Base-by-base conservation (phyloP, 2,888 invertebrate genomes). In the Amaurobius ferox region DNA sequence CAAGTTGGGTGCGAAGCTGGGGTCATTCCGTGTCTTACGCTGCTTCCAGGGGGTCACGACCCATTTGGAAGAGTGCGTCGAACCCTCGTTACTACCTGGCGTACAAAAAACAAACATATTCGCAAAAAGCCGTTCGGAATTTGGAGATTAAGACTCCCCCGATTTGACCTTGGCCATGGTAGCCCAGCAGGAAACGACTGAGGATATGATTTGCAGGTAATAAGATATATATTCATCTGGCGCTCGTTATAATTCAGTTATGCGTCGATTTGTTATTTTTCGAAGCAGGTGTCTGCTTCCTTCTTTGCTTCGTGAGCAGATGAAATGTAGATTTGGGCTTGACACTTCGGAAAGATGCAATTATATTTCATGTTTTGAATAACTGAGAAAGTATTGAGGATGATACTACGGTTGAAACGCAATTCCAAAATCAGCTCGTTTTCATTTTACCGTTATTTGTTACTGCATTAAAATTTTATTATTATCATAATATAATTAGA, bases 21-120 rank as follows among this genome's bases (percentile, higher is more conserved):
- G 44, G 72, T 71, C 72, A 48, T 66, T 78, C 61, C 78, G 78
- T 78, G 78, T 61, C 78, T 35, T 35, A 72, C 66, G 30, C 1
- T n/a, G n/a, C 72, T 72, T 61, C 23, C 61, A n/a, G 1, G 16
- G 16, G 74, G 44, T 70, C 70, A 35, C 48, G 81, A 76, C 76
- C 81, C 35, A 30, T 19, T 39, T 68, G n/a, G 6, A 11, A 28
- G 71, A 76, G 81, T 83, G 35, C 81, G 76, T 64, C 74, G 81
- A 83, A 40, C 81, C 76, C 70, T 83, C 35, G 81, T 83, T 83
- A 83, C 76, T 71, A 74, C 35, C 72, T 79, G 35, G 67, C 28
- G 44, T 30, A 19, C 19, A 44, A 16, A 79, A 35, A 74, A 61
- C 80, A 81, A 81, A 81, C 74, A 81, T 67, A 74, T 81, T 81